phyloP scores from a whole-genome alignment of 1,140 invertebrate genomes.

The Popillia japonica region DNA sequence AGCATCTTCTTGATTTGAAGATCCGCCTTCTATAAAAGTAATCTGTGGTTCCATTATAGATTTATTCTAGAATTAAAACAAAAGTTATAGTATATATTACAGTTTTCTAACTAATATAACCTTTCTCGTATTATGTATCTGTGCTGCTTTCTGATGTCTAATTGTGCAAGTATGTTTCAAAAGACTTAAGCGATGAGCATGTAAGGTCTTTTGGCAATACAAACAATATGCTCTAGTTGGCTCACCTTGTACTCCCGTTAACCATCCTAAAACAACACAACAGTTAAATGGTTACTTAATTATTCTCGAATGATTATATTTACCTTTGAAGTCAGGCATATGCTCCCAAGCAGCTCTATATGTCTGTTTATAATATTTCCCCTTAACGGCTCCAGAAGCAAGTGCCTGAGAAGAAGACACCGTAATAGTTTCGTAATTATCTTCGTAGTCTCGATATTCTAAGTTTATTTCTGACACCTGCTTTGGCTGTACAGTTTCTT shows the following conservation, averaged over 20 bases:
- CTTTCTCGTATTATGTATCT: conserved; percentile 53
- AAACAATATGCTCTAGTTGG: conserved; percentile 66
- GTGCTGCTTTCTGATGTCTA: conserved; percentile 65
- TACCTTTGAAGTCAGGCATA: conserved; percentile 68
- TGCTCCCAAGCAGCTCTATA: conserved; percentile 68
- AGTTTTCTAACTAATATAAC: conserved; percentile 34
- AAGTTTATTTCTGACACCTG: conserved; percentile 47
- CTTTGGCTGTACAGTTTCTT: conserved; percentile 48
- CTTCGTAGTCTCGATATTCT: conserved; percentile 46
- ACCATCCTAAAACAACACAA: conserved; percentile 62
- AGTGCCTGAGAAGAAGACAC: conserved; percentile 39
- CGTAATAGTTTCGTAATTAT: conserved; percentile 43
- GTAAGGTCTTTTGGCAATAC: conserved; percentile 68
- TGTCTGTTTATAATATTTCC: conserved; percentile 65
- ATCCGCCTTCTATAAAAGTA: not conserved
- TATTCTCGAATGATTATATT: not conserved
- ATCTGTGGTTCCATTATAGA: conserved; percentile 6
- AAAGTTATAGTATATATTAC: not conserved
- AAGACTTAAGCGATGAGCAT: conserved; percentile 67
- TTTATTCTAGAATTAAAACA: not conserved
- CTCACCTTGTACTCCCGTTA: conserved; percentile 63
- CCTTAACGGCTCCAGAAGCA: conserved; percentile 46
- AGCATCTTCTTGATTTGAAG: conserved; percentile 42
- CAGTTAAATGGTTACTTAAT: conserved; percentile 2
- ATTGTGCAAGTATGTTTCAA: conserved; percentile 69